Evolutionary conservation across 2,797 vertebrate species (phyloP), one percentile per base, ranked within the genome.

Genomic region (Amazona finschi): DNA sequence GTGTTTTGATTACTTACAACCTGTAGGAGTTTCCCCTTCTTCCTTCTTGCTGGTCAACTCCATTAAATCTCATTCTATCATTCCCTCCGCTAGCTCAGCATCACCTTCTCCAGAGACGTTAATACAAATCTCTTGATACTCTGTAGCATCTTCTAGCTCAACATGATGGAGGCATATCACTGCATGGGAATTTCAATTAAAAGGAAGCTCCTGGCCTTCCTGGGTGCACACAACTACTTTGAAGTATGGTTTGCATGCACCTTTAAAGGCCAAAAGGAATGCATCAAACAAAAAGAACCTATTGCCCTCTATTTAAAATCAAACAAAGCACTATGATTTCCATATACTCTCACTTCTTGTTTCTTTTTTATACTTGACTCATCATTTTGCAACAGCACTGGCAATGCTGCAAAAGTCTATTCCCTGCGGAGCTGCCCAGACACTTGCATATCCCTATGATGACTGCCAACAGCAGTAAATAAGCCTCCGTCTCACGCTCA

Each of bases 381-480:
- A 78, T 91, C 58, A n/a, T 93, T 91, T 88, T 79, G 13, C 66
- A 94, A 38, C 31, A 73, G 21, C 60, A 58, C 46, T 73, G 73
- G 73, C 50, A 93, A 47, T 55, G 33, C 43, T 76, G 72, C 60
- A 78, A 4, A 87, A 81, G 58, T 38, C 36, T 41, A 39, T 84
- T 74, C 69, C 65, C 75, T 49, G 24, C 2, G 3, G 62, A 76
- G 53, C 70, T 64, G 72, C 85, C 49, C 41, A 78, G 47, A 44
- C 43, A 2, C 77, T 87, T 43, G 7, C 61, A 33, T 70, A 88
- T 55, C 50, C 58, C n/a, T 38, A 1, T 24, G 58, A 60, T 16
- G 79, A 20, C 46, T 89, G 90, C 67, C 89, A 92, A 57, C 30
- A 69, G 69, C 74, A 89, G 81, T 87, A 81, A 95, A 88, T 65